Conservation (phyloP, 2,888 invertebrate genomes). For the Noctua janthina region DNA sequence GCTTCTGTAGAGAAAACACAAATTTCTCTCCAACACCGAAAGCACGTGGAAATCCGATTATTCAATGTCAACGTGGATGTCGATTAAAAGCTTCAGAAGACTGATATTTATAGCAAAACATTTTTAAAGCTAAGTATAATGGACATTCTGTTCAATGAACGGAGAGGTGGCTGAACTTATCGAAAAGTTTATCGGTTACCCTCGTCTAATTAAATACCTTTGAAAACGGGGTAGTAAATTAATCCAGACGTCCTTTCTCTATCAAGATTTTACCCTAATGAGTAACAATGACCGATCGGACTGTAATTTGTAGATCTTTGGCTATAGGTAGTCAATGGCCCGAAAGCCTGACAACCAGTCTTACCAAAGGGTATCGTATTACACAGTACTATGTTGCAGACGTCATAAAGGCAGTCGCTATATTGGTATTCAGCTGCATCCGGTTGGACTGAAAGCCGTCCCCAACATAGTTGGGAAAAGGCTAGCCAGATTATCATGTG, state of each 20-base stretch:
- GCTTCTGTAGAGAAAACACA: neutral
- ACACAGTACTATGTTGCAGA: neutral
- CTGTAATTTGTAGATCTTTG: neutral
- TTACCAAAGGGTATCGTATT: neutral
- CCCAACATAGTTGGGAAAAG: neutral
- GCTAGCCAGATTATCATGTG: neutral
- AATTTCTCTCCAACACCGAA: slow-evolving; percentile 13
- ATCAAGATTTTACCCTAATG: neutral
- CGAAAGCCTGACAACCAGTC: neutral
- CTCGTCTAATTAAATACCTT: slow-evolving; percentile 18
- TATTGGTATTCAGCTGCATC: neutral
- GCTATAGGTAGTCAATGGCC: neutral
- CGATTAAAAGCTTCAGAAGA: slow-evolving; percentile 23
- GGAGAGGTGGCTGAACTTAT: neutral
- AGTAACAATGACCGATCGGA: too few relatives aligned
- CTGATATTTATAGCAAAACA: slow-evolving; percentile 37
- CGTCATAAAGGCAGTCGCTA: neutral
- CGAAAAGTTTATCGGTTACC: slow-evolving; percentile 1
- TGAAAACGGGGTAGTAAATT: slow-evolving; percentile 9
- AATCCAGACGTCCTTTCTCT: neutral
- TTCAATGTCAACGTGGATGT: slow-evolving; percentile 43
- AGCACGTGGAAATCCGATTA: slow-evolving; percentile 50
- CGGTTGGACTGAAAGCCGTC: neutral
- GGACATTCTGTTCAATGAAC: slow-evolving; percentile 12
- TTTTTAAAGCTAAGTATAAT: slow-evolving; percentile 28